phyloP scores from a whole-genome alignment of 2,113 vertebrate species.

The Aegithalos caudatus region DNA sequence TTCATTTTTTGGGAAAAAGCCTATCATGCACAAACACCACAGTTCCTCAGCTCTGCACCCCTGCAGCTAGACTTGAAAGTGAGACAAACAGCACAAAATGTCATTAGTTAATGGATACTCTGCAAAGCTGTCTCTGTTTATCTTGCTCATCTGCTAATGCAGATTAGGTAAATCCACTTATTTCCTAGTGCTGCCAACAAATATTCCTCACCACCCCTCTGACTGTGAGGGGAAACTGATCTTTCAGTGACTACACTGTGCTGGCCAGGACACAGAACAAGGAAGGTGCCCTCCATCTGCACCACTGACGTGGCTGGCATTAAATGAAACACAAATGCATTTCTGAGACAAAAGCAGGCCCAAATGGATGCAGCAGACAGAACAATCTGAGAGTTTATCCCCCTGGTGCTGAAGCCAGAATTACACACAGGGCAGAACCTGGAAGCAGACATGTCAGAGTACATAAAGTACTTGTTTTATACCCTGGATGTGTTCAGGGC shows the following conservation, averaged over 20 bases:
- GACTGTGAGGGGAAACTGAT: not conserved
- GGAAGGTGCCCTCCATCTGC: rapidly evolving
- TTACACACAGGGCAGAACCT: not conserved
- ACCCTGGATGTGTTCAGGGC: not conserved
- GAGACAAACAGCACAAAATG: not conserved
- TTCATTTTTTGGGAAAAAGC: not conserved
- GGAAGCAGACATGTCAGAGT: rapidly evolving
- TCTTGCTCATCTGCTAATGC: not conserved
- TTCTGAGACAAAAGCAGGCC: not conserved
- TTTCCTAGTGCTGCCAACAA: not conserved
- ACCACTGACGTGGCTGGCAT: rapidly evolving
- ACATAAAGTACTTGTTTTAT: rapidly evolving
- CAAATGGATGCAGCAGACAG: not conserved
- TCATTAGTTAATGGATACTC: not conserved
- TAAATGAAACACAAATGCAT: not conserved
- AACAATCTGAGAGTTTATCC: not conserved
- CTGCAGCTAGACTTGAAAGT: not conserved
- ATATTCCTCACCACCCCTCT: not conserved
- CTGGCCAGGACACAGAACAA: not conserved
- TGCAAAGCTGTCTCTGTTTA: not conserved
- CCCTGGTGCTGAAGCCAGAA: not conserved
- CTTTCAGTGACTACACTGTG: rapidly evolving
- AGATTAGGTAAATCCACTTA: not conserved
- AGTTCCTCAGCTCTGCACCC: not conserved
- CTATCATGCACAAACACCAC: rapidly evolving